Base-by-base conservation (phyloP, 1,140 invertebrate genomes). In the Drosophila arawakana region DNA sequence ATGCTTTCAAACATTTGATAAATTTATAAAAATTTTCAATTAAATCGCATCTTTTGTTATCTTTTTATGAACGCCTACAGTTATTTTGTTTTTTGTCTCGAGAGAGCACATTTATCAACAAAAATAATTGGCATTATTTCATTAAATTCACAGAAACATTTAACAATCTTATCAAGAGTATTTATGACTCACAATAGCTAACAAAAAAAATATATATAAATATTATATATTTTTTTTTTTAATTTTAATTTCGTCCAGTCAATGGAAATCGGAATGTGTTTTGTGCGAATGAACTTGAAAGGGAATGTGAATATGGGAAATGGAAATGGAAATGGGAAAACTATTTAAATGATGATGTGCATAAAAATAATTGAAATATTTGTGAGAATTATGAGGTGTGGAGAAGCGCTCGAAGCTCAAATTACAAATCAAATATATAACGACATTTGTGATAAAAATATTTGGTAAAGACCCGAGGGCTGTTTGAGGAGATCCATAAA, bases 251-350 rank as follows among this genome's bases (percentile, higher is more conserved):
- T 25, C 54, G 37, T 13, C 30, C 58, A 73, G 58, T 77, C 71
- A 74, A 74, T 63, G 70, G 58, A 69, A 74, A 49, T 59, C 8
- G 30, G 46, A 59, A 68, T 77, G 70, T 34, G 72, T 41, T 37
- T 18, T 57, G 34, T 30, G 21, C 34, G 65, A 74, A 63, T 77
- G 46, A 63, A 74, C 71, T 63, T 69, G 59, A 41, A 46, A 70
- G 61, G 15, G 15, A 60, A 21, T 21, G 18, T 1, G 2, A 21
- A 30, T 2, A 30, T 30, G 25, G 25, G 25, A 30, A 30, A 70
- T 54, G 39, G 25, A 30, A 30, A 70, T 54, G 39, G 11, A 65
- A 66, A 66, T 43, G 41, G 57, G 15, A 54, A 44, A 74, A 70
- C 65, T 21, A 63, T 63, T 49, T 47, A 55, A 63, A 62, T 46